Conservation (phyloP, 2,113 vertebrate species). For the Gallinago undulata region DNA sequence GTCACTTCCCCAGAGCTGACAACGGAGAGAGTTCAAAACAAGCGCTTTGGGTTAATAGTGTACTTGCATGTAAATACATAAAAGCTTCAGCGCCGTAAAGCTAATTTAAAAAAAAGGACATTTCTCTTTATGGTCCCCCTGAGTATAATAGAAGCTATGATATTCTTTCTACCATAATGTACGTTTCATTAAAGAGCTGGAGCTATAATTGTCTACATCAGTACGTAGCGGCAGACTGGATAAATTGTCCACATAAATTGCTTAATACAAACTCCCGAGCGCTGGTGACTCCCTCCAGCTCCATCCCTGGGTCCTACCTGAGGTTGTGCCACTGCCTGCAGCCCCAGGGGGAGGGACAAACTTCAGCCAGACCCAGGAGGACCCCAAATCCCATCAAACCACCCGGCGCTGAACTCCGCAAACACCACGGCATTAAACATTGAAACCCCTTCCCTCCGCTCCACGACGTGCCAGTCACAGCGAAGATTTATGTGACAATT, state of each 20-base stretch:
- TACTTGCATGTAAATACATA: conserved; percentile 76
- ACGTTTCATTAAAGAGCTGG: conserved; percentile 73
- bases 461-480: neutral
- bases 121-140: conserved; percentile 74
- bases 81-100: conserved; percentile 69
- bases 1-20: neutral
- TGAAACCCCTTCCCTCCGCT: neutral
- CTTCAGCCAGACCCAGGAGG: neutral
- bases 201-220: conserved; percentile 74
- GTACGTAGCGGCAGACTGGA: conserved; percentile 52
- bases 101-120: conserved; percentile 73
- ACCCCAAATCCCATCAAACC: neutral
- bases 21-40: conserved; percentile 58
- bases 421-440: neutral
- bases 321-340: neutral
- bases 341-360: neutral
- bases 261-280: conserved; percentile 53
- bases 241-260: conserved; percentile 67
- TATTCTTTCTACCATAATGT: conserved; percentile 72
- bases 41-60: conserved; percentile 71
- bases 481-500: conserved; percentile 50
- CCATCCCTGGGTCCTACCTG: neutral
- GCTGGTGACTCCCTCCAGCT: conserved; percentile 15
- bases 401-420: neutral
- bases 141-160: conserved; percentile 72